Percentiles rank a stretch among this genome's conserved stretches.
Conservation (phyloP, 2,797 vertebrate species). For the Catostomus latipinnis region DNA sequence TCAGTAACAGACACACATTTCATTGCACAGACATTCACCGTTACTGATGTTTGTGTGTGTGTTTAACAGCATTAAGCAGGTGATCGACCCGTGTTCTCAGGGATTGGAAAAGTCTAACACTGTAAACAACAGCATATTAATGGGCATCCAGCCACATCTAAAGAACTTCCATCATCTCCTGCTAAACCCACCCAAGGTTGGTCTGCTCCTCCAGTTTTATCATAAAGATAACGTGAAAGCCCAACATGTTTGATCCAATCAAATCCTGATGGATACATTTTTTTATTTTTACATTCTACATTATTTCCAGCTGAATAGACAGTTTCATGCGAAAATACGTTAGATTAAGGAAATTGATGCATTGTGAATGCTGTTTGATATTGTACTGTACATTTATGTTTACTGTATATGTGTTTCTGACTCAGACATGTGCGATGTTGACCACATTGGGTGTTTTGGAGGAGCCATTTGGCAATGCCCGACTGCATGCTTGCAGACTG, state of each 20-base stretch:
- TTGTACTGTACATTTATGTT: not conserved
- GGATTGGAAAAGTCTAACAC: conserved; percentile 88
- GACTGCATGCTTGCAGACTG: conserved; percentile 90
- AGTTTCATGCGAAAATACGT: too few relatives aligned
- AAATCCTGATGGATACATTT: too few relatives aligned
- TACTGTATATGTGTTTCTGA: not conserved
- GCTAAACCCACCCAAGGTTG: conserved; percentile 91
- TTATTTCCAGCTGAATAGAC: too few relatives aligned
- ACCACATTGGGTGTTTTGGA: conserved; percentile 93
- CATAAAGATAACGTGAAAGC: not conserved
- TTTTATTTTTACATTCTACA: too few relatives aligned
- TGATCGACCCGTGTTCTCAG: conserved; percentile 94
- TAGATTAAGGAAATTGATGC: not conserved
- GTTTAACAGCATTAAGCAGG: conserved; percentile 83
- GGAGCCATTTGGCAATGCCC: conserved; percentile 94
- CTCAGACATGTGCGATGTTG: conserved; percentile 90
- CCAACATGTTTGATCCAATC: too few relatives aligned
- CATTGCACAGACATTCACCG: conserved; percentile 49
- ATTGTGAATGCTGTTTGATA: too few relatives aligned
- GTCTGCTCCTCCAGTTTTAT: not conserved
- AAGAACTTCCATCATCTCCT: conserved; percentile 95
- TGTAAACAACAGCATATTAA: conserved; percentile 90
- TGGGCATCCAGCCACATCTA: conserved; percentile 89
- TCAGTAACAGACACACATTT: conserved; percentile 68
- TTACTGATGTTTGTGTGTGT: not conserved